Conservation (phyloP, 30 jellyfish, hydroid and myxozoan species). For the Pseudorhiza aurosa region DNA sequence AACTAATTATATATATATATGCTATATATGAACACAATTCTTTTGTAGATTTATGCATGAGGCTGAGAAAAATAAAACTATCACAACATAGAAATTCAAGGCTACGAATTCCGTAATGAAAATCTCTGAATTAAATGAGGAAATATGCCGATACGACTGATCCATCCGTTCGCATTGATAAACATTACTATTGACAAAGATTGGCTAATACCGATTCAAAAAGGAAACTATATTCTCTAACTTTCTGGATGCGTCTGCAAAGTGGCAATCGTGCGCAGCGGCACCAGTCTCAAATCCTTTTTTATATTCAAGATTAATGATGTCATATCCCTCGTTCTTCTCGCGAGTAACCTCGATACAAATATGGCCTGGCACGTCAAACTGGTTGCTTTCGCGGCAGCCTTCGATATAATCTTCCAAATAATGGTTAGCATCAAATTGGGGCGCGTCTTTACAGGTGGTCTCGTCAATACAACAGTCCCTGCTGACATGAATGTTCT, state of each 20-base stretch:
- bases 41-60: too few relatives aligned
- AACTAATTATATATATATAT: too few relatives aligned
- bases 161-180: too few relatives aligned
- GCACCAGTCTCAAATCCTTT: not conserved
- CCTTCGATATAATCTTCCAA: not conserved
- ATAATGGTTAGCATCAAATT: not conserved
- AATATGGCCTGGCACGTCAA: conserved; percentile 49
- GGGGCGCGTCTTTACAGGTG: not conserved
- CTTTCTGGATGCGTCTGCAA: conserved; percentile 31
- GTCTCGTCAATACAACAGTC: not conserved
- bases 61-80: too few relatives aligned
- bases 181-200: too few relatives aligned
- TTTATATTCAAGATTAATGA: conserved; percentile 57
- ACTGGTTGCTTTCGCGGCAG: not conserved
- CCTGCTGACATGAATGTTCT: conserved; percentile 15
- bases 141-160: too few relatives aligned
- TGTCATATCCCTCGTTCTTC: conserved; percentile 57
- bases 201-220: conserved; percentile 23
- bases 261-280: conserved; percentile 40
- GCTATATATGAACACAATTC: too few relatives aligned
- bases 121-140: too few relatives aligned
- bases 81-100: too few relatives aligned
- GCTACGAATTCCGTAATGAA: too few relatives aligned
- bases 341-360: conserved; percentile 67
- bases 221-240: conserved; percentile 46